A percentile compares a stretch with the other conserved stretches of the same genome.
Evolutionary conservation across 2,888 invertebrate genomes (phyloP).

Genomic region (Julus scanicus): DNA sequence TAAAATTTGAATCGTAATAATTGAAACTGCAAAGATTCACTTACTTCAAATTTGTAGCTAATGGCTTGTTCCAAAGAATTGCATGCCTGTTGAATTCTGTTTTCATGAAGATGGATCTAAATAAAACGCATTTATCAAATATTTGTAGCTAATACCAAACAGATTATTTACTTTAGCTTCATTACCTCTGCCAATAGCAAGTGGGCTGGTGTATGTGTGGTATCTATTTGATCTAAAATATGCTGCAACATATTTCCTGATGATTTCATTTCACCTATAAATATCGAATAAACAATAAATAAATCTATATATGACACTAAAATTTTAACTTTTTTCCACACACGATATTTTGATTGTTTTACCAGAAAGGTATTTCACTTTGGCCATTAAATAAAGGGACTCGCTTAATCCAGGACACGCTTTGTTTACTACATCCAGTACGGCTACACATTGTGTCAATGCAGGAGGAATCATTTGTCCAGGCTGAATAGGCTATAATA

Average conservation of each 20-base stretch:
- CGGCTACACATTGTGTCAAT: constrained; percentile 73
- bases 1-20: too few relatives aligned
- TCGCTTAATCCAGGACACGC: constrained; percentile 83
- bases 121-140: neutral
- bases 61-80: constrained; percentile 89
- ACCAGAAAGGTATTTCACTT: constrained; percentile 79
- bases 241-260: constrained; percentile 79
- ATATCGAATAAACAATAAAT: constrained; percentile 17
- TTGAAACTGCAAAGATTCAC: neutral
- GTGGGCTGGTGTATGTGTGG: constrained; percentile 85
- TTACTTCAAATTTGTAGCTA: constrained; percentile 87
- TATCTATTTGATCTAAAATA: constrained; percentile 78
- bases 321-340: neutral
- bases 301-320: neutral
- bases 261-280: constrained; percentile 75
- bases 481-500: constrained; percentile 73
- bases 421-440: constrained; percentile 78
- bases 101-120: constrained; percentile 77
- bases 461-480: constrained; percentile 67
- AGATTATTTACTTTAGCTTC: too few relatives aligned
- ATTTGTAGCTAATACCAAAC: too few relatives aligned
- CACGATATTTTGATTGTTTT: neutral
- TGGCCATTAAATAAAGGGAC: constrained; percentile 76
- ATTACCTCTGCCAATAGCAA: constrained; percentile 77
- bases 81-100: constrained; percentile 78